phyloP scores from a whole-genome alignment of 2,888 invertebrate species.

The Margaritifera margaritifera region DNA sequence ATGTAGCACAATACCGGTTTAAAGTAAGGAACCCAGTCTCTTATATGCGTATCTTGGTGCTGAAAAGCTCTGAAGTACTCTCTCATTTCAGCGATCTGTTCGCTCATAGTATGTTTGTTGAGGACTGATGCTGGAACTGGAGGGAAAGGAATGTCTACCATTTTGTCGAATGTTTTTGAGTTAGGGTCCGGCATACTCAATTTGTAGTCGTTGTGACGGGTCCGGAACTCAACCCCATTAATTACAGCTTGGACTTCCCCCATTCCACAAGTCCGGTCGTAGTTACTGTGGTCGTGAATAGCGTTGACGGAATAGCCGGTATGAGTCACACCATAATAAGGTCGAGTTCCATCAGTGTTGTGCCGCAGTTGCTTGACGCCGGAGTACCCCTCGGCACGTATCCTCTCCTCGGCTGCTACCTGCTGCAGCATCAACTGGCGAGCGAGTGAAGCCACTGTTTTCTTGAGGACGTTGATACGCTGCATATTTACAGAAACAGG shows the following conservation, averaged over 20 bases:
- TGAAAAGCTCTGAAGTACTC: constrained; percentile 64
- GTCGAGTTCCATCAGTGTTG: constrained; percentile 17
- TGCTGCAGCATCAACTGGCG: constrained; percentile 60
- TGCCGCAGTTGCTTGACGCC: constrained; percentile 43
- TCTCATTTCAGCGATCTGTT: constrained; percentile 58
- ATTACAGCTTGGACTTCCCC: constrained; percentile 56
- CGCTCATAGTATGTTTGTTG: constrained; percentile 24
- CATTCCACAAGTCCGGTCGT: constrained; percentile 56
- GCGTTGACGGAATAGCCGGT: constrained; percentile 32
- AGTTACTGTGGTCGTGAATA: constrained; percentile 62
- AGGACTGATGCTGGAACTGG: constrained; percentile 46
- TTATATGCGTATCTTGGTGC: constrained; percentile 34
- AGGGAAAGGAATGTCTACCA: constrained; percentile 51
- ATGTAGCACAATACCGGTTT: constrained; percentile 51
- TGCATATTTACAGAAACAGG: too few species aligned
- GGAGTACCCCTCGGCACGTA: constrained; percentile 40
- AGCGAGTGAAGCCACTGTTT: constrained; percentile 30
- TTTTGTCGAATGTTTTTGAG: constrained; percentile 23
- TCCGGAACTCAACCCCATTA: constrained; percentile 61
- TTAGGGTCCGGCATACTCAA: constrained; percentile 40
- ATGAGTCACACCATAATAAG: constrained; percentile 40
- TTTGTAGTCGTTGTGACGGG: constrained; percentile 61
- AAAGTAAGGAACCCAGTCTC: constrained; percentile 56
- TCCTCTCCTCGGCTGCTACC: constrained; percentile 50
- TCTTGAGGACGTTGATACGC: constrained; percentile 13